phyloP scores from a whole-genome alignment of 2,797 vertebrate genomes.

The Sciaenops ocellatus region DNA sequence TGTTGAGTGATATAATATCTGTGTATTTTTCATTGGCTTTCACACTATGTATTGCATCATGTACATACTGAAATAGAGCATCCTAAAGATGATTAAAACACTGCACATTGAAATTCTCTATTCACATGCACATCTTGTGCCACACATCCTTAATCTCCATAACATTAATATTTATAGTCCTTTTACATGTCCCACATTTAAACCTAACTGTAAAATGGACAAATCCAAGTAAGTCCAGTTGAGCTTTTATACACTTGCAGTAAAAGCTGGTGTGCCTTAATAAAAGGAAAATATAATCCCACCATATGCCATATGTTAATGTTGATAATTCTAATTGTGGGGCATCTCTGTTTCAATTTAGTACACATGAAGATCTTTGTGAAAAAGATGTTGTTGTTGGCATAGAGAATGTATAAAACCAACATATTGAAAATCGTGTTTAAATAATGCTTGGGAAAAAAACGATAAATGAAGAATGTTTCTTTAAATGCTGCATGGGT shows the following conservation, averaged over 20 bases:
- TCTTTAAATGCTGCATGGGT: conserved; percentile 4
- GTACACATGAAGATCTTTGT: background rate
- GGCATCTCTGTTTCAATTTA: background rate
- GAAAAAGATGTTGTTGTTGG: background rate
- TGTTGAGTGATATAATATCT: background rate
- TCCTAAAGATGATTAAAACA: conserved; percentile 8
- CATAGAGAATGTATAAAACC: background rate
- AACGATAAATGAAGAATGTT: conserved; percentile 3
- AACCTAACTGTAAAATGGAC: background rate
- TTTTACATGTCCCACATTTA: conserved; percentile 1
- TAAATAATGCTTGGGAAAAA: conserved; percentile 1
- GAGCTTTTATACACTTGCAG: background rate
- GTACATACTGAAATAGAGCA: background rate
- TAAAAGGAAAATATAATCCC: background rate
- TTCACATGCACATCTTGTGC: background rate
- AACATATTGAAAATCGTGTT: background rate
- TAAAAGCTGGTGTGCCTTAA: background rate
- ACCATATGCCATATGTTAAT: background rate
- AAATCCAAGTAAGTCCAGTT: background rate
- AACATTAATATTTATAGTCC: background rate
- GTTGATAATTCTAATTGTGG: background rate
- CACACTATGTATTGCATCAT: background rate
- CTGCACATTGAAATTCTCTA: conserved; percentile 9
- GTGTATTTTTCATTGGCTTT: conserved; percentile 1
- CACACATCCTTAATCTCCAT: background rate